Conservation (phyloP, 2,113 vertebrate genomes). For the Pterophyllum scalare region DNA sequence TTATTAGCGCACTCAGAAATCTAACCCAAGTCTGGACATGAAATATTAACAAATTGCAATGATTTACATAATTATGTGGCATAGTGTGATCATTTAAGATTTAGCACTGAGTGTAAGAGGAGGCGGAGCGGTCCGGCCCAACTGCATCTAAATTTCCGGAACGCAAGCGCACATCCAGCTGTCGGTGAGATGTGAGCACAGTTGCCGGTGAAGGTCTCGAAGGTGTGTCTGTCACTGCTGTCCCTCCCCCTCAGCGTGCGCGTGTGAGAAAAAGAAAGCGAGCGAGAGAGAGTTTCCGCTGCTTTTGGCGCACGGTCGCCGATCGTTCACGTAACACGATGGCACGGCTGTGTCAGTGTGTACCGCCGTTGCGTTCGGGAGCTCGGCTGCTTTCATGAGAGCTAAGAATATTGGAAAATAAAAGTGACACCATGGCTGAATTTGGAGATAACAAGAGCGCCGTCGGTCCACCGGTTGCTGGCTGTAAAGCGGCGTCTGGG, state of each 20-base stretch:
- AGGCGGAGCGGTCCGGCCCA: background rate
- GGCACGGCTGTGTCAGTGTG: constrained; percentile 41
- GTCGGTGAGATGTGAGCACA: constrained; percentile 13
- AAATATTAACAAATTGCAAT: background rate
- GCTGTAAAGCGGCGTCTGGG: constrained; percentile 55
- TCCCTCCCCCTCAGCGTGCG: background rate
- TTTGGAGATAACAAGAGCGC: constrained; percentile 58
- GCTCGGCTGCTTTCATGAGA: constrained; percentile 18
- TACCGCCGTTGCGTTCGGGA: background rate
- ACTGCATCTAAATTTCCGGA: constrained; percentile 19
- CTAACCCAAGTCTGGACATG: background rate
- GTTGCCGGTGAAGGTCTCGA: constrained; percentile 10
- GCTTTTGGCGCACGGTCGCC: constrained; percentile 26
- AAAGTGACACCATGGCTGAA: constrained; percentile 68
- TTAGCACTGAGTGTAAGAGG: background rate
- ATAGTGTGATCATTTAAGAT: background rate
- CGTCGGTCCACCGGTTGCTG: constrained; percentile 55
- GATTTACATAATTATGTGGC: background rate
- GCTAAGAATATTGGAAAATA: background rate
- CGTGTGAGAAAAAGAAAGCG: constrained; percentile 34
- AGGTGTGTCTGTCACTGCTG: constrained; percentile 56
- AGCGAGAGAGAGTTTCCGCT: constrained; percentile 59
- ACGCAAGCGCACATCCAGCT: constrained; percentile 51
- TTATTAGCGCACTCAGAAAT: background rate
- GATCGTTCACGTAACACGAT: constrained; percentile 43